Base-by-base conservation (phyloP, 2,888 invertebrate species). In the Polymixis flavicincta region DNA sequence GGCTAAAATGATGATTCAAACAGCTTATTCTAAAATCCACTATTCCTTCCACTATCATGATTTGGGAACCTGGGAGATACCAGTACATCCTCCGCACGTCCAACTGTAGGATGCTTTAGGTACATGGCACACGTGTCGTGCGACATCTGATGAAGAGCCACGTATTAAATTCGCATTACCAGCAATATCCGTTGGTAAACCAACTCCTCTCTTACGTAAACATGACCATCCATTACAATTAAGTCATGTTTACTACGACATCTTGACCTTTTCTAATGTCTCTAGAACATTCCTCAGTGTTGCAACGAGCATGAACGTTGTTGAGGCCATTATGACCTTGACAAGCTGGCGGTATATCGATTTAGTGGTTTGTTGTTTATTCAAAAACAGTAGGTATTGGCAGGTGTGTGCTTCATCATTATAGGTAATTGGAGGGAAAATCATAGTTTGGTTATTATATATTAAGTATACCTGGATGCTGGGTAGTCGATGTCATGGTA, bases 271-370 rank as follows among this genome's bases (percentile, higher is more conserved):
- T 83, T 25, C 66, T 32, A 68, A 73, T 71, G 54, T 45, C 65
- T 79, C 72, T 69, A 71, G 80, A 83, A 82, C 70, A 83, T 82
- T 86, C 74, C 70, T 48, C 63, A 37, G 71, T 82, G 60, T 45
- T 79, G 76, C 72, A 76, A 70, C 11, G 37, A 67, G 25, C 74
- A 72, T 55, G 74, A 66, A 57, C 55, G 67, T 55, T 19, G 19
- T 37, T 65, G 69, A 75, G 85, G 78, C 22, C 69, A 50, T 1
- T 0, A 17, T 75, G 69, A 70, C 87, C 72, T 85, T 85, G 80
- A 22, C 32, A 22, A 67, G 59, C 52, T 63, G 22, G 13, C 48
- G 37, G 60, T 61, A 22, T 65, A 73, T 73, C 48, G 25, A 61
- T 73, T 61, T 22, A 76, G 48, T 68, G 9, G 32, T 32, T 52